A percentile compares a stretch with the other conserved stretches of the same genome.
Evolutionary conservation across 2,113 vertebrate species (phyloP).

Genomic region (Emberiza fucata): DNA sequence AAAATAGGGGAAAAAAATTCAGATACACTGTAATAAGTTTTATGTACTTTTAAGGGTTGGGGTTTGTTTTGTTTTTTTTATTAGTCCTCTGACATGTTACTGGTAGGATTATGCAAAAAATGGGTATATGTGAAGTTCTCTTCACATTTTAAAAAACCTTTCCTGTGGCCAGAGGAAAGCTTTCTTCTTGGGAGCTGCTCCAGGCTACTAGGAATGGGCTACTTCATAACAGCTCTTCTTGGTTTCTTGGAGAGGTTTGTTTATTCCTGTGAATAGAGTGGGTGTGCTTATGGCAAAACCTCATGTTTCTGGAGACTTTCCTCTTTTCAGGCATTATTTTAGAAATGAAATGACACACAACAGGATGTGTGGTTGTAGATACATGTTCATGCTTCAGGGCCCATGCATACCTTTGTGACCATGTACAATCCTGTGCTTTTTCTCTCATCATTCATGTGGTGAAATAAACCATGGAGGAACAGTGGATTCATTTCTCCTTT

Average conservation of each 20-base stretch:
- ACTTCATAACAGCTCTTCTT: not conserved
- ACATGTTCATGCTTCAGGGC: not conserved
- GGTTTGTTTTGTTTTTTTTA: not conserved
- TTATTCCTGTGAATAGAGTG: not conserved
- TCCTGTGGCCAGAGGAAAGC: not conserved
- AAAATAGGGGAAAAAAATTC: not conserved
- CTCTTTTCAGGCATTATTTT: conserved; percentile 24
- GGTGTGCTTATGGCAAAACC: not conserved
- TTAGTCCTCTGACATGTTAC: not conserved
- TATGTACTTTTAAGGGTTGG: not conserved
- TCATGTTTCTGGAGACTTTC: conserved; percentile 20
- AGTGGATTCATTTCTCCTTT: not conserved
- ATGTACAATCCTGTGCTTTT: not conserved
- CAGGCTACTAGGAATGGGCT: not conserved
- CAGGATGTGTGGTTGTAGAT: conserved; percentile 37
- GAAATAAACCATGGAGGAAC: conserved; percentile 1
- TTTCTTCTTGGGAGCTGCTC: not conserved
- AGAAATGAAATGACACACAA: not conserved
- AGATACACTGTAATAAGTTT: not conserved
- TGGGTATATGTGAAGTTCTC: not conserved
- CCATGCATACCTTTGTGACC: not conserved
- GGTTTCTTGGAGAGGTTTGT: not conserved
- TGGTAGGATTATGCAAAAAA: not conserved
- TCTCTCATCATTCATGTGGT: conserved; percentile 30
- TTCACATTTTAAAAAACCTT: not conserved